Percentiles rank a stretch among this genome's conserved stretches.
Evolutionary conservation across 1,140 invertebrate genomes (phyloP).

Genomic region (Glomeris maerens): DNA sequence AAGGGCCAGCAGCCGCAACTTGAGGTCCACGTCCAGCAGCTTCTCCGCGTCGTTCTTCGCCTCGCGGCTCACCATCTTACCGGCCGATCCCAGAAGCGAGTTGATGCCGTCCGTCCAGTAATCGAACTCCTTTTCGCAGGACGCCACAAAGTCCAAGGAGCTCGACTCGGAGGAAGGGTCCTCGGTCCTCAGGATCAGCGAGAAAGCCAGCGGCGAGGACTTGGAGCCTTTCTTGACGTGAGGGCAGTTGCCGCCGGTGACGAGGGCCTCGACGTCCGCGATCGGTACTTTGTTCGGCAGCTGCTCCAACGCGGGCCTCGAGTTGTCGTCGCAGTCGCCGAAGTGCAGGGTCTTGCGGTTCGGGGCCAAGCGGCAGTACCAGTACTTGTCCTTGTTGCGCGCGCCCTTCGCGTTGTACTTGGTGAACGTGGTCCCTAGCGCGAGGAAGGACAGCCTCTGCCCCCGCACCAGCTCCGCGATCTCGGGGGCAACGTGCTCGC

Average conservation of each 20-base stretch:
- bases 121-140: conserved; percentile 73
- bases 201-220: conserved; percentile 71
- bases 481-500: conserved; percentile 81
- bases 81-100: conserved; percentile 63
- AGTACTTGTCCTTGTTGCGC: conserved; percentile 85
- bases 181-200: conserved; percentile 55
- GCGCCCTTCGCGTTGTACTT: conserved; percentile 69
- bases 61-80: conserved; percentile 79
- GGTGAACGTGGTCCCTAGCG: conserved; percentile 81
- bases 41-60: conserved; percentile 79
- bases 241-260: conserved; percentile 81
- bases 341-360: conserved; percentile 93
- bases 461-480: conserved; percentile 80
- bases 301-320: conserved; percentile 64
- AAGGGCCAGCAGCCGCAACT: conserved; percentile 76
- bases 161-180: conserved; percentile 53
- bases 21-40: conserved; percentile 89
- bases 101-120: conserved; percentile 96
- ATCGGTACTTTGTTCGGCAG: conserved; percentile 74
- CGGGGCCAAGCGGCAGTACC: conserved; percentile 80
- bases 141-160: conserved; percentile 80
- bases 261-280: conserved; percentile 72
- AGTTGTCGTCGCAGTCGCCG: conserved; percentile 87
- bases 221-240: conserved; percentile 74
- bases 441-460: conserved; percentile 72